Base-by-base conservation (phyloP, 1,140 invertebrate genomes). In the Limonius californicus region DNA sequence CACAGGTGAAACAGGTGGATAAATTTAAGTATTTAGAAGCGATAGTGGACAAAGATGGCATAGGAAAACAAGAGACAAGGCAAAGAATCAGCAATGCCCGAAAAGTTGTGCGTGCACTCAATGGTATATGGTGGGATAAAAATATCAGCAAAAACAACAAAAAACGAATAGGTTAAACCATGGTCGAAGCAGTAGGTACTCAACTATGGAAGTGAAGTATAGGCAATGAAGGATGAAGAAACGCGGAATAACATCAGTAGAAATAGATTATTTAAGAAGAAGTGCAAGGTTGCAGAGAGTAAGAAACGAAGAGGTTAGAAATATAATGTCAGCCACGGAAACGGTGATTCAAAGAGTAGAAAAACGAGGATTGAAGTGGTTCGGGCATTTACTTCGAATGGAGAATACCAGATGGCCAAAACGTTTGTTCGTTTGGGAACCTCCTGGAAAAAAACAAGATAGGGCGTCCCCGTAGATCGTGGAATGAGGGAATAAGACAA, bases 111-210 rank as follows among this genome's bases (percentile, higher is more conserved):
- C 21, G 54, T 19, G 57, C 57, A 19, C 12, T 66, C 18, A 66
- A 66, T 60, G 32, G 54, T 47, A 59, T 66, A 30, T 43, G 63
- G n/a, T 66, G 61, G 56, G 61, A 59, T 57, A 55, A 59, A 59
- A 21, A 53, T 16, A 50, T 65, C 20, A 54, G 55, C 42, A 66
- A 63, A 59, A 27, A 12, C 21, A 66, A 63, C 43, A 65, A 65
- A 43, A 15, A 65, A 42, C 2, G 45, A 55, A 55, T 27, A 55
- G 14, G 19, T 18, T 1, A 55, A 11, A 23, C n/a, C 11, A 30
- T 47, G 12, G 27, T 47, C n/a, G n/a, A n/a, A n/a, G 12, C 2
- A 30, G 42, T 16, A 2, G n/a, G 20, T 16, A 27, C 11, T 59
- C 6, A 21, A n/a, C 18, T 59, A 59, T 35, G 58, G 21, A 1